Base-by-base conservation (phyloP, 2,888 invertebrate genomes). In the Chloroclysta siterata region DNA sequence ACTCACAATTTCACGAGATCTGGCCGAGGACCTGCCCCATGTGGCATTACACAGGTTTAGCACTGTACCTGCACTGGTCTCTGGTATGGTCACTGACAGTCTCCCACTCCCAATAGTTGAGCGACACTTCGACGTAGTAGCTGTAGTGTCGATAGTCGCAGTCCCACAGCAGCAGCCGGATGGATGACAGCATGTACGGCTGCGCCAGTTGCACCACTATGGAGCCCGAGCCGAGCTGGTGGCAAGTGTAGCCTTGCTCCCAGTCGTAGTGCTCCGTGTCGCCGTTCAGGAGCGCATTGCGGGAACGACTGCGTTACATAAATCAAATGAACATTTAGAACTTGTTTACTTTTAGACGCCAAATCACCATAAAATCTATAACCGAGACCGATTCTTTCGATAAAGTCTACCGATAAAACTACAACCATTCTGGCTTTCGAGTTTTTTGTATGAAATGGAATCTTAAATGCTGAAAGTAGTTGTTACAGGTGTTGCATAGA, bases 191-290 rank as follows among this genome's bases (percentile, higher is more conserved):
- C 81, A 98, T 94, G 87, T 98, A 99, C 2, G 99, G 99, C 94
- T 99, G 99, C 61, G 96, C 98, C 72, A 99, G 94, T 90, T 99
- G 98, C 67, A 99, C 97, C 75, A 98, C 95, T 81, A 99, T 99
- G 74, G 97, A 96, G 63, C 99, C 99, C 72, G 97, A 97, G 74
- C 98, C 98, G 67, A 98, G 93, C 90, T 99, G 99, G 93, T 99
- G 99, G 87, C 99, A 99, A 5, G 99, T 99, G 89, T 99, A 99
- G 69, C 99, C 99, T 59, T 97, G 97, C 90, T 99, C 99, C 99
- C 99, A 99, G 93, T 99, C 99, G 89, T 99, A 99, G 90, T 97
- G 96, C 78, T 96, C 95, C 59, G 95, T 97, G 87, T 99, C 98
- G 13, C 99, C 99, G 94, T 99, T 99, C 65, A 99, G 94, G 11